phyloP scores from a whole-genome alignment of 2,113 vertebrate species.

The Hepsetus odoe region DNA sequence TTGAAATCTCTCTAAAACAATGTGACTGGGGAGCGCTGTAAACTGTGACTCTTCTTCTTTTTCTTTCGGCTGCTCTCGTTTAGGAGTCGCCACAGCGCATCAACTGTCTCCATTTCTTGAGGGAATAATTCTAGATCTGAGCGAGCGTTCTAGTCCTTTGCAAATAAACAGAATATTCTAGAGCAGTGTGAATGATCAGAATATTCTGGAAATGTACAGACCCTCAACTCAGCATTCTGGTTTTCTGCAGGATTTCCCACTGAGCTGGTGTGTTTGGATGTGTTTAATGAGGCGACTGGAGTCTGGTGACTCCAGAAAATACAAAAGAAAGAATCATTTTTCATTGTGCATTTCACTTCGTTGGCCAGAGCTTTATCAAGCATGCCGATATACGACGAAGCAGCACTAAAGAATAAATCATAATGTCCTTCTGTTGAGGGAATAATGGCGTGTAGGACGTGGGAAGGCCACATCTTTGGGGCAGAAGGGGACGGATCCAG shows the following conservation, averaged over 20 bases:
- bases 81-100: too few relatives aligned
- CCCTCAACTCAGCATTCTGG: too few relatives aligned
- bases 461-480: slow-evolving; percentile 62
- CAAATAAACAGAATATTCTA: neutral
- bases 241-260: too few relatives aligned
- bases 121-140: neutral
- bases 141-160: neutral
- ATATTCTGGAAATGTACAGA: neutral
- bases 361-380: neutral
- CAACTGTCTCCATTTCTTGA: too few relatives aligned
- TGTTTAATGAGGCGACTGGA: too few relatives aligned
- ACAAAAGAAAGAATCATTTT: neutral
- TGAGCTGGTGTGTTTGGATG: too few relatives aligned
- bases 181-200: neutral
- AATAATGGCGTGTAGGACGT: slow-evolving; percentile 21
- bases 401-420: slow-evolving; percentile 17
- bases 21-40: too few relatives aligned
- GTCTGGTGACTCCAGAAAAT: neutral
- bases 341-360: neutral
- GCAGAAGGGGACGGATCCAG: slow-evolving; percentile 78
- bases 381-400: slow-evolving; percentile 5
- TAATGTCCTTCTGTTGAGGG: neutral
- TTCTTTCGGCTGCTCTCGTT: too few relatives aligned
- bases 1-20: too few relatives aligned
- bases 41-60: too few relatives aligned